Base-by-base conservation (phyloP, 1,140 invertebrate genomes). In the Drosophila lini region DNA sequence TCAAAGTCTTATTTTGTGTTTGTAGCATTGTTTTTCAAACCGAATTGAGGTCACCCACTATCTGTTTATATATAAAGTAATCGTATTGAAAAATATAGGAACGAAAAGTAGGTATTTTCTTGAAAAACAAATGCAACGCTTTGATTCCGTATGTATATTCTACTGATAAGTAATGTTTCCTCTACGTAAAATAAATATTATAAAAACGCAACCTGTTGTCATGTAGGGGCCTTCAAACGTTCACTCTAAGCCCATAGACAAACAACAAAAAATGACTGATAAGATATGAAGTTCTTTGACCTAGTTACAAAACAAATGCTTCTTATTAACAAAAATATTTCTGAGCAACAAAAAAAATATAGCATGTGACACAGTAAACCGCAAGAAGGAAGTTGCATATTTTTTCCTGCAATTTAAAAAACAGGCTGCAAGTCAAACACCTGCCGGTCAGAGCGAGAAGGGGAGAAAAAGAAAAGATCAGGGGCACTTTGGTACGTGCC, bases 391-490 rank as follows among this genome's bases (percentile, higher is more conserved):
- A 65, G 67, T 84, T 73, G 59, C 25, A 53, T 64, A 47, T 32
- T 56, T 65, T 62, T 62, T 63, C 41, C 56, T 60, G 65, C 44
- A 68, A 55, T 65, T 74, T 61, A 10, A 16, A 16, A 40, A 81
- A 59, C 62, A 63, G 64, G 57, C 59, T 63, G 80, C 76, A 82
- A 85, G 83, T 86, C 77, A 88, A 86, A 61, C 83, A 86, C 83
- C 83, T 86, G 83, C 83, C 62, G 31, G 25, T 58, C n/a, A 47
- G 31, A 58, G n/a, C n/a, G 10, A 44, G 22, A 41, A 40, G 42
- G 11, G n/a, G 22, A 47, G 13, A 56, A 32, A 69, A 64, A 53
- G 16, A 57, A 67, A 40, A 59, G 25, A 42, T 50, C 9, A 16
- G 45, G 28, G 60, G 32, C n/a, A 8, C 11, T 13, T 34, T 85